Conservation (phyloP, 2,888 invertebrate genomes). For the Teleogryllus oceanicus region DNA sequence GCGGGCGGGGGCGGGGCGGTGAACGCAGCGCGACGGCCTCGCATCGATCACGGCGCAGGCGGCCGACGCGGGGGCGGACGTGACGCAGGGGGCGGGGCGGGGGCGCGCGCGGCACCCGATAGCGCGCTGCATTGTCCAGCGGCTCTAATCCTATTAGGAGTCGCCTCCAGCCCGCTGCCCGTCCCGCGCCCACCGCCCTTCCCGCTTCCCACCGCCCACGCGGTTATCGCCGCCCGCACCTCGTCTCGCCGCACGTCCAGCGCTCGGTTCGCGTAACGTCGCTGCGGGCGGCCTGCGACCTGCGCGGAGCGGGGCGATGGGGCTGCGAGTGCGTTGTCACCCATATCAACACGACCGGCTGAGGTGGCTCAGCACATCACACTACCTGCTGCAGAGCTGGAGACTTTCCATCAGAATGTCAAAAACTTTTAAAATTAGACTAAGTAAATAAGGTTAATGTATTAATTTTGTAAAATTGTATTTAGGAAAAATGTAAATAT, state of each 20-base stretch:
- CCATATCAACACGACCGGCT: no score
- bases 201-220: background rate
- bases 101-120: background rate
- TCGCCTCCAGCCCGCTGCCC: background rate
- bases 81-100: background rate
- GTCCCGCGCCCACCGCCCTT: background rate
- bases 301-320: no score
- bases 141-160: conserved; percentile 11
- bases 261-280: background rate
- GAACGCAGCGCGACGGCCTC: background rate
- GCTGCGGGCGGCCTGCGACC: no score
- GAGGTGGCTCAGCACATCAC: no score
- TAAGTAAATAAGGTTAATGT: no score
- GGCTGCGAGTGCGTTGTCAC: no score
- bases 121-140: background rate
- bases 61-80: background rate
- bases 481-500: no score
- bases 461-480: no score
- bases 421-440: no score
- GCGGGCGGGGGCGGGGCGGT: background rate
- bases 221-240: background rate
- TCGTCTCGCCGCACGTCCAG: background rate
- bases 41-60: background rate
- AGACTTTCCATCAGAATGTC: no score
- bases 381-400: no score